These are phyloP conservation scores for Callorhinus ursinus DNA, from an alignment of 2,113 vertebrate genomes.

Conservation along the genomic window DNA sequence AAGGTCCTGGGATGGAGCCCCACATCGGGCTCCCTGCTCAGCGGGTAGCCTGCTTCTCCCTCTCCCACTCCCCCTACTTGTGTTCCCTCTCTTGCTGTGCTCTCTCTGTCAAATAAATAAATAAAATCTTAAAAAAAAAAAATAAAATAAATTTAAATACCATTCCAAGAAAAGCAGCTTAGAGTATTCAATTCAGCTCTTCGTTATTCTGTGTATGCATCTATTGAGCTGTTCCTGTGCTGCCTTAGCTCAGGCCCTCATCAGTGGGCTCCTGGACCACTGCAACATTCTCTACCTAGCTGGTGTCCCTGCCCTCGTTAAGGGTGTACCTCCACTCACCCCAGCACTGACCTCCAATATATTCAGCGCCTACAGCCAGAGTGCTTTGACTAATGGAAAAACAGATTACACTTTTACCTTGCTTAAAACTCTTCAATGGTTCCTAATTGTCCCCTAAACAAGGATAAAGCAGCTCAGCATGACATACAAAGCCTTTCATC, in stretches of 20 bases:
- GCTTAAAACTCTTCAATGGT: neutral
- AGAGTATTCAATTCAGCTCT: neutral
- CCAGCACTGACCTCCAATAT: neutral
- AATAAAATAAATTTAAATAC: neutral
- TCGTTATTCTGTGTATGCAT: too few relatives aligned
- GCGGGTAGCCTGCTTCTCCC: too few relatives aligned
- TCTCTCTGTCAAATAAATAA: too few relatives aligned
- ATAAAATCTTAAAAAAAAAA: too few relatives aligned
- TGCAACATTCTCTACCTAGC: neutral
- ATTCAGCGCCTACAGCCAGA: neutral
- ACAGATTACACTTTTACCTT: neutral
- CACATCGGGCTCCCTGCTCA: too few relatives aligned
- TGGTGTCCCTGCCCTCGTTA: neutral
- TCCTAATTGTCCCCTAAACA: neutral
- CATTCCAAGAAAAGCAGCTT: neutral
- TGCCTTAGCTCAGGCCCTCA: neutral
- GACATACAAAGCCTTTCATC: neutral
- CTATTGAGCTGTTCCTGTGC: neutral
- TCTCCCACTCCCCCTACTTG: too few relatives aligned
- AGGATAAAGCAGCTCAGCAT: neutral
- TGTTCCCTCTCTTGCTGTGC: too few relatives aligned
- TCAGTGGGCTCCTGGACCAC: neutral
- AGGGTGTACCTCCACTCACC: neutral
- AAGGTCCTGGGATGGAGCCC: too few relatives aligned
- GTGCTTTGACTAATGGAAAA: neutral